These are phyloP conservation scores for Lasioglossum lativentre DNA, from an alignment of 2,888 invertebrate species.

Conservation along the genomic window DNA sequence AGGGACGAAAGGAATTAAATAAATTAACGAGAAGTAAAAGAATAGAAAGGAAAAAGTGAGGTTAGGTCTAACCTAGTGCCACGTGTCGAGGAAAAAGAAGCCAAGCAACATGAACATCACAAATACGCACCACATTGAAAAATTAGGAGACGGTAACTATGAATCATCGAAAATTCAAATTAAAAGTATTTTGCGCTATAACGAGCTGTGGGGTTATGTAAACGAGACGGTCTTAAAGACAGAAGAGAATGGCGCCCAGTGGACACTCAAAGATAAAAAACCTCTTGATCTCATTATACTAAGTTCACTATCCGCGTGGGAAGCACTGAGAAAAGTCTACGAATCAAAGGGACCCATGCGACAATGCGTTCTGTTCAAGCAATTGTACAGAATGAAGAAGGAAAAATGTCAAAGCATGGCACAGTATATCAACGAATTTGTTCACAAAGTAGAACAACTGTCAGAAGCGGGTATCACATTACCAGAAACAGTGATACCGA, in stretches of 20 bases:
- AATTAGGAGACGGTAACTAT: conserved; percentile 31
- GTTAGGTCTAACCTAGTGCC: not conserved
- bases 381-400: conserved; percentile 39
- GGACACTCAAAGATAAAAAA: conserved; percentile 26
- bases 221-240: conserved; percentile 11
- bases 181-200: conserved; percentile 20
- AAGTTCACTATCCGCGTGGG: conserved; percentile 24
- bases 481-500: conserved; percentile 16
- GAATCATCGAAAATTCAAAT: conserved; percentile 46
- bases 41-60: not conserved
- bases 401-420: conserved; percentile 21
- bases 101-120: not conserved
- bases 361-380: conserved; percentile 22
- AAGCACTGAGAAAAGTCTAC: conserved; percentile 6
- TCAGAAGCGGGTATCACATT: conserved; percentile 29
- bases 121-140: conserved; percentile 3
- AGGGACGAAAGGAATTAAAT: too few relatives aligned
- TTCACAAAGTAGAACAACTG: conserved; percentile 27
- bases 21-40: too few relatives aligned
- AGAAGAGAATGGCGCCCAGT: not conserved
- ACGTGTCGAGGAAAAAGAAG: not conserved
- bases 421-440: conserved; percentile 24
- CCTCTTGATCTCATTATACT: conserved; percentile 32
- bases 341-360: conserved; percentile 33
- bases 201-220: conserved; percentile 41